Base-by-base conservation (phyloP, 2,797 vertebrate genomes). In the Anisognathus igniventris region DNA sequence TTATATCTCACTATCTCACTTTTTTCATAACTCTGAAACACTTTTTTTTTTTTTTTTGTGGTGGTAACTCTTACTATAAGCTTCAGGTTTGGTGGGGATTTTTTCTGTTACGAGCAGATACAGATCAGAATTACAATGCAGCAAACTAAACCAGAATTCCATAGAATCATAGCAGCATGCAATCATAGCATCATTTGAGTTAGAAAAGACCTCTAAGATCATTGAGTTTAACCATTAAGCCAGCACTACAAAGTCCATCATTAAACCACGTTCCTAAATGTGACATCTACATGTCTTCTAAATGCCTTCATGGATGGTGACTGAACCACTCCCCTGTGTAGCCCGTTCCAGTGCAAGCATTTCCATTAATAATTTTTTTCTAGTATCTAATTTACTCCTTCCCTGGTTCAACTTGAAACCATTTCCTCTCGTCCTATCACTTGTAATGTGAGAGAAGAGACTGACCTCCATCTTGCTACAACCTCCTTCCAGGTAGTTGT, bases 241-340 rank as follows among this genome's bases (percentile, higher is more conserved):
- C 56, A 75, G 56, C 23, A 62, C 14, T 37, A 12, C 28, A n/a
- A 56, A 44, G 9, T 37, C 50, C 64, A 62, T 48, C 16, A 62
- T 40, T 37, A 68, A 81, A 56, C 11, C 20, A 22, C 0, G 4
- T 61, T 31, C 27, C 16, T 44, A 56, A 48, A 14, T 33, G 31
- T 0, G 0, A 62, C 23, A 54, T 8, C 27, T 42, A 18, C 1
- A 0, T 3, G 16, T 70, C 31, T 42, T 67, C 54, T n/a, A 56
- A 68, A 50, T 44, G 13, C 14, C 13, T 22, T 44, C 17, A 30
- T 7, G 21, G 7, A 70, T 44, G 11, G 37, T 39, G 24, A 33
- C 37, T 30, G 13, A 35, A 56, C 6, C 23, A 37, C 31, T 50
- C 44, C 14, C 20, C 37, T 27, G 14, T 10, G 28, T 18, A 64